Evolutionary conservation across 2,113 vertebrate genomes (phyloP).

Genomic region (Hiodon alosoides): DNA sequence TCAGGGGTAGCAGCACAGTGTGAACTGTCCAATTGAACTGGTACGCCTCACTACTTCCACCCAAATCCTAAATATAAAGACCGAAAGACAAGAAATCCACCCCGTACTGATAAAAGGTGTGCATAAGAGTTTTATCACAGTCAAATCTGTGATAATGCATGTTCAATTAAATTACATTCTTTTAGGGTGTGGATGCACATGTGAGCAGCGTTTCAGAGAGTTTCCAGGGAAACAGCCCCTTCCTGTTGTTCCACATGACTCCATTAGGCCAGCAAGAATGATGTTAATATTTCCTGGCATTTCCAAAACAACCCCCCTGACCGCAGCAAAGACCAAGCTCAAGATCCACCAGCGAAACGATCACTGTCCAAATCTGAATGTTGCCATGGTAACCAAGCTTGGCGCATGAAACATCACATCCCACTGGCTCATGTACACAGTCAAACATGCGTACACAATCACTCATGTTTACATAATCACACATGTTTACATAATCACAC

Average conservation of each 20-base stretch:
- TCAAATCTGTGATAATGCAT: neutral
- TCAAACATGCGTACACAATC: neutral
- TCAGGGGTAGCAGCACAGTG: no score
- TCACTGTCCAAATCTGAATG: slow-evolving; percentile 49
- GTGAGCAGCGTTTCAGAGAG: neutral
- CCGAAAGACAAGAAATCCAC: no score
- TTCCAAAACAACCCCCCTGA: slow-evolving; percentile 47
- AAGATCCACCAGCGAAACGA: slow-evolving; percentile 49
- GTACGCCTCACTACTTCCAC: no score
- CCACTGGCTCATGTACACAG: slow-evolving; percentile 10
- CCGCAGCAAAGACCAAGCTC: slow-evolving; percentile 39
- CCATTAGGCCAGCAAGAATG: neutral
- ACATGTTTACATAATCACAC: neutral
- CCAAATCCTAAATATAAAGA: no score
- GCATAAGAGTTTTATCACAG: no score
- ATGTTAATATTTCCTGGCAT: slow-evolving; percentile 44
- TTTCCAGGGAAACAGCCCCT: neutral
- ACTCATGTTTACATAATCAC: neutral
- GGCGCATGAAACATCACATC: slow-evolving; percentile 31
- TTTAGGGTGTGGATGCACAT: neutral
- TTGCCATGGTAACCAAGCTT: slow-evolving; percentile 55
- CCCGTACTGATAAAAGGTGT: no score
- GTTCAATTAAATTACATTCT: neutral
- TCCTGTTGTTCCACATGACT: neutral
- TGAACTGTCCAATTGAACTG: no score